Evolutionary conservation across 1,140 invertebrate species (phyloP).

Genomic region (Magallana gigas): DNA sequence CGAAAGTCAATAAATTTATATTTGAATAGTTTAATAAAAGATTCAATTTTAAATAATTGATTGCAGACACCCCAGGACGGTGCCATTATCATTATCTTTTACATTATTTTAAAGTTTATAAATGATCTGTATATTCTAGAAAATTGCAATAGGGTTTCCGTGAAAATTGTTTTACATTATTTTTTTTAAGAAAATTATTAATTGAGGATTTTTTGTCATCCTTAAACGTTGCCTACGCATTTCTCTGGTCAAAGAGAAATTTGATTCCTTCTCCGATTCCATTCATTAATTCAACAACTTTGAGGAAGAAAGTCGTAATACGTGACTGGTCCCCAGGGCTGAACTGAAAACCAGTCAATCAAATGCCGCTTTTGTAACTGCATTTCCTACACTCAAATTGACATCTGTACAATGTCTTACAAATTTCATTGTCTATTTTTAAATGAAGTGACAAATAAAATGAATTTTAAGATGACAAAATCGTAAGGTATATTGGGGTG

Average conservation of each 20-base stretch:
- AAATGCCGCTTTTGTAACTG: neutral
- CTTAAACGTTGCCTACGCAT: neutral
- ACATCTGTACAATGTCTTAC: neutral
- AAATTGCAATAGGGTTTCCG: no score
- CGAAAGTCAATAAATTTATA: no score
- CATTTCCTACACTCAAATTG: constrained; percentile 12
- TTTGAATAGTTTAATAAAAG: no score
- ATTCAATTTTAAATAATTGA: no score
- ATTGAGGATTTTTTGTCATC: no score
- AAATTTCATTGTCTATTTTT: constrained; percentile 14
- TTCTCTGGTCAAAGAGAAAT: neutral
- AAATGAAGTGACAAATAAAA: constrained; percentile 4
- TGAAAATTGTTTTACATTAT: no score
- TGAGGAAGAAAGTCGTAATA: neutral
- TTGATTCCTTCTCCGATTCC: neutral
- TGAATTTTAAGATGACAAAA: neutral
- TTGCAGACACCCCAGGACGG: no score
- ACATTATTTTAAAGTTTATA: no score
- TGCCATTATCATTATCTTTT: no score
- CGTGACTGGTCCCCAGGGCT: neutral
- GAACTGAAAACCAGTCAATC: neutral
- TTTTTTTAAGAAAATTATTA: no score
- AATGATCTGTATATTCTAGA: no score
- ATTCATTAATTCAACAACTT: constrained; percentile 16
- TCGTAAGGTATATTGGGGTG: no score